Conservation (phyloP, 1,140 invertebrate species). For the Brachionus manjavacas region DNA sequence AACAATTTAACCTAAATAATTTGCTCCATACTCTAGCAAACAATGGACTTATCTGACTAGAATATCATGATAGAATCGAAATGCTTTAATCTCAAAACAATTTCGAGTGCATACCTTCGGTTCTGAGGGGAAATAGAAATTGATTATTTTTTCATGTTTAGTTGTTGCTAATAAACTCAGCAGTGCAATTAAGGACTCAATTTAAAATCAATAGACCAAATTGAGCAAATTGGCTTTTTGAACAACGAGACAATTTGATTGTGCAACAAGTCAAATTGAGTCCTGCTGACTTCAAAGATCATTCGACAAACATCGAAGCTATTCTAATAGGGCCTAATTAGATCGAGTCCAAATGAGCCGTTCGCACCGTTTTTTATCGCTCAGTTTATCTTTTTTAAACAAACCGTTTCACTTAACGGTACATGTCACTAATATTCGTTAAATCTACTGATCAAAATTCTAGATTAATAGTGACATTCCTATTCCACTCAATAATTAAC, state of each 20-base stretch:
- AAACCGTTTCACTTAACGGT: slow-evolving; percentile 17
- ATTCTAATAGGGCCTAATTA: neutral
- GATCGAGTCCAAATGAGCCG: neutral
- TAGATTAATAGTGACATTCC: neutral
- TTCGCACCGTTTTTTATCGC: neutral
- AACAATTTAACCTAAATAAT: slow-evolving; percentile 1
- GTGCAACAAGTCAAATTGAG: neutral
- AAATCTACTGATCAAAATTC: neutral
- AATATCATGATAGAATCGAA: neutral
- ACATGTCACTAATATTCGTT: neutral
- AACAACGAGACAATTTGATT: slow-evolving; percentile 8
- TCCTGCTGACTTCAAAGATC: slow-evolving; percentile 17
- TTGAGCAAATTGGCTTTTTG: neutral
- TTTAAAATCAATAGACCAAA: slow-evolving; percentile 28
- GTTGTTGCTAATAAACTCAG: neutral
- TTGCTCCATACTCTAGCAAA: neutral
- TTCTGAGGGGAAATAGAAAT: slow-evolving; percentile 3
- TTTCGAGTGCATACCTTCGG: slow-evolving; percentile 20
- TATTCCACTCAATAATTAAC: neutral
- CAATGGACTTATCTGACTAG: neutral
- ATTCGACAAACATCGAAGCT: neutral
- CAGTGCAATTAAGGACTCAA: neutral
- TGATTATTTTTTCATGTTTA: no score
- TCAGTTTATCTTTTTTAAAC: neutral
- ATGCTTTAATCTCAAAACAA: slow-evolving; percentile 16